These are phyloP conservation scores for Pammene fasciana DNA, from an alignment of 2,888 invertebrate genomes.

Conservation along the genomic window DNA sequence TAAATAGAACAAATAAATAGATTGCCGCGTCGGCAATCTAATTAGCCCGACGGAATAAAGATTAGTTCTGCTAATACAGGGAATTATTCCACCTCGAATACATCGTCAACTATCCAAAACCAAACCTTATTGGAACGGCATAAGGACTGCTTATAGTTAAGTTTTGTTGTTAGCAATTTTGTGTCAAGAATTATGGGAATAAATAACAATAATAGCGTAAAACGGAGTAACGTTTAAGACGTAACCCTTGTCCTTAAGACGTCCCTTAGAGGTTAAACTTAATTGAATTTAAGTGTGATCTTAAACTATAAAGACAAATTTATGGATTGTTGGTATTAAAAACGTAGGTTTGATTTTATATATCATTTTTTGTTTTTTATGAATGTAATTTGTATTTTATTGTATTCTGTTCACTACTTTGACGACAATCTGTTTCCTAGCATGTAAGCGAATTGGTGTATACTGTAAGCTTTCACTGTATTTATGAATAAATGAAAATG, in stretches of 20 bases:
- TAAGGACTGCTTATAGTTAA: no score
- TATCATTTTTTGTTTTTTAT: no score
- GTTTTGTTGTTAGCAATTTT: not conserved
- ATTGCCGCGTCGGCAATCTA: constrained; percentile 27
- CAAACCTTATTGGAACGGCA: no score
- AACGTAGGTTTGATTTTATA: no score
- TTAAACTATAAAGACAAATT: not conserved
- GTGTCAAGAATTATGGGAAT: constrained; percentile 23
- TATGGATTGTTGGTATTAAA: not conserved
- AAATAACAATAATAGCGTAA: constrained; percentile 8
- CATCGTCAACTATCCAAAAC: no score
- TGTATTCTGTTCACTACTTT: no score
- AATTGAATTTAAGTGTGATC: not conserved
- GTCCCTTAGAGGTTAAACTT: not conserved
- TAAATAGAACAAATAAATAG: constrained; percentile 31
- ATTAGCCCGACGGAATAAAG: constrained; percentile 35
- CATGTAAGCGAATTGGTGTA: no score
- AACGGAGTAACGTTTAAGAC: not conserved
- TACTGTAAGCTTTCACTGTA: no score
- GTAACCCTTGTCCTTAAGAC: not conserved
- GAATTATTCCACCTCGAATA: constrained; percentile 21
- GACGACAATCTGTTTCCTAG: no score
- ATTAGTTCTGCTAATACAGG: constrained; percentile 37
- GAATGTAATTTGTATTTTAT: no score
- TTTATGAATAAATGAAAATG: no score